These are phyloP conservation scores for Actenoides lindsayi DNA, from an alignment of 2,113 vertebrate species.

Conservation along the genomic window DNA sequence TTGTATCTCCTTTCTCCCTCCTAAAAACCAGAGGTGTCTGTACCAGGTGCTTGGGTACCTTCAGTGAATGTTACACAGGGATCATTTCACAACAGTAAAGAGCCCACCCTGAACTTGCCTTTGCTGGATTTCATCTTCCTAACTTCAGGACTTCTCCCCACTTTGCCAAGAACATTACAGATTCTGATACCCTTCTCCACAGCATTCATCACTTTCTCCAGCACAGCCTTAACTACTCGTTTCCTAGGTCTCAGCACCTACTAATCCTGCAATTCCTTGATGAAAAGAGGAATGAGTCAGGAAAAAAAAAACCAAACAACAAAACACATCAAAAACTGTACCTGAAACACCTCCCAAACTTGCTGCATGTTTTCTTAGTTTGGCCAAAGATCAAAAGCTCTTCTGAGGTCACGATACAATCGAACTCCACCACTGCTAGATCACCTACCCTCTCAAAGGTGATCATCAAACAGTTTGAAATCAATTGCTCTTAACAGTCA, in stretches of 20 bases:
- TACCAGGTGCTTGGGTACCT: not conserved
- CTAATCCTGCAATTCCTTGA: not conserved
- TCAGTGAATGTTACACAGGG: too few relatives aligned
- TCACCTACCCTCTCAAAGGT: not conserved
- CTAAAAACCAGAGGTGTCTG: not conserved
- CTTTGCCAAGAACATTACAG: not conserved
- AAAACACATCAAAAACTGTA: not conserved
- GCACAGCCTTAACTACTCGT: not conserved
- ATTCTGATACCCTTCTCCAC: not conserved
- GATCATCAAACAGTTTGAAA: not conserved
- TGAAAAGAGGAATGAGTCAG: not conserved
- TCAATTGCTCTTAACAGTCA: not conserved
- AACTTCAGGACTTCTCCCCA: not conserved
- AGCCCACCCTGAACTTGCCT: not conserved
- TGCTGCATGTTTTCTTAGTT: not conserved
- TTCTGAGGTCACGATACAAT: not conserved
- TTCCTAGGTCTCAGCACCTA: not conserved
- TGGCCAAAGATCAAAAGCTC: not conserved
- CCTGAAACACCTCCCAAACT: not conserved
- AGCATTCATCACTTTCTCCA: not conserved
- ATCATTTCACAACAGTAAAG: accelerated
- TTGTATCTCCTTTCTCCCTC: not conserved
- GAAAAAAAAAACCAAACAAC: not conserved
- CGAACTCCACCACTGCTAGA: accelerated
- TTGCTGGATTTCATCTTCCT: not conserved